A percentile compares a stretch with the other conserved stretches of the same genome.
Conservation (phyloP, 2,888 invertebrate species). For the Mythimna vitellina region DNA sequence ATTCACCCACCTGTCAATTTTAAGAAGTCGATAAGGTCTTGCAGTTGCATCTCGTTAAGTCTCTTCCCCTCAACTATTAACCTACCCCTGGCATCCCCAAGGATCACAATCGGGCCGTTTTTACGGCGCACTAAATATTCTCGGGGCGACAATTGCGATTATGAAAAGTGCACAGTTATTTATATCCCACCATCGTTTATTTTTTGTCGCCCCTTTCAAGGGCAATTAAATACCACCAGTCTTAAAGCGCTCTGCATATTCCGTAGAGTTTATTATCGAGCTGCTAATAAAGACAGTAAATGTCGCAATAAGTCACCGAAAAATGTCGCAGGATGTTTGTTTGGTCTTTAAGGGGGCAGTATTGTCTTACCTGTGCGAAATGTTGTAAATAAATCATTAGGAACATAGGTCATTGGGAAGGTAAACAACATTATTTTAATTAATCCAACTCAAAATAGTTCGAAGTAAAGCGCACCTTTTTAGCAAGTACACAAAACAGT, state of each 20-base stretch:
- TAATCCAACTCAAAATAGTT: constrained; percentile 8
- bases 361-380: constrained; percentile 40
- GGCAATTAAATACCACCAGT: constrained; percentile 90
- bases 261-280: constrained; percentile 81
- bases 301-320: constrained; percentile 74
- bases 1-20: constrained; percentile 58
- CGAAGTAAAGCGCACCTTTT: background rate
- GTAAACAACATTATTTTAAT: background rate
- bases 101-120: constrained; percentile 81
- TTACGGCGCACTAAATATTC: constrained; percentile 90
- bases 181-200: constrained; percentile 86
- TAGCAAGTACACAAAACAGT: constrained; percentile 37
- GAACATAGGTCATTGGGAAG: constrained; percentile 29
- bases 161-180: constrained; percentile 91
- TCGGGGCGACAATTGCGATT: constrained; percentile 91
- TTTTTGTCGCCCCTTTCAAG: constrained; percentile 91
- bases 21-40: constrained; percentile 57
- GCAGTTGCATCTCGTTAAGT: constrained; percentile 70
- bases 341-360: constrained; percentile 54
- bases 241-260: constrained; percentile 89
- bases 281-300: constrained; percentile 87
- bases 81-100: constrained; percentile 71
- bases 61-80: constrained; percentile 80
- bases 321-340: constrained; percentile 64
- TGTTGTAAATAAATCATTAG: constrained; percentile 32